Evolutionary conservation across 1,140 invertebrate species (phyloP), one percentile per base, ranked within the genome.

Genomic region (Orius insidiosus): DNA sequence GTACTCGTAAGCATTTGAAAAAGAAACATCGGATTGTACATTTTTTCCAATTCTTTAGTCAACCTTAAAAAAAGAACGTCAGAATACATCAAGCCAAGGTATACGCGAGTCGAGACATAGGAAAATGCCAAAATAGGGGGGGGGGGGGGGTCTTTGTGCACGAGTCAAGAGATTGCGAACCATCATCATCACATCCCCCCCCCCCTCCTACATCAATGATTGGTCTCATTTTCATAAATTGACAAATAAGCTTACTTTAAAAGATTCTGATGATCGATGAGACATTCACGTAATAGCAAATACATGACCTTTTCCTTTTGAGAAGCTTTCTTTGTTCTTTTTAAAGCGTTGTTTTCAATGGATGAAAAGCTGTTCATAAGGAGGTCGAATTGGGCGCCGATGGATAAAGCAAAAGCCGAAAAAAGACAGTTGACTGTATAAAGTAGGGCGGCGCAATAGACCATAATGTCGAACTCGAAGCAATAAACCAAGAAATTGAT

Each of bases 391-490:
- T 52, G 50, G 31, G 47, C 24, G 6, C 41, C 38, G 2, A 48
- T n/a, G 5, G 35, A 39, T 8, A 45, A 16, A 3, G 43, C 46
- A 9, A 48, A 35, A 11, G 43, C 42, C 5, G 42, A 48, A 32
- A 52, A 48, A 19, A 52, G 35, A 36, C 50, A 52, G 32, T 52
- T 52, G 38, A 52, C 50, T 10, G 37, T 45, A 18, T 45, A 52
- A 10, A 48, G 37, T 11, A 51, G 44, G 11, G 43, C 34, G n/a
- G 50, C 50, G 31, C 50, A 52, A 16, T 46, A 52, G 9, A 48
- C 37, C 50, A 52, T 52, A 11, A 52, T 44, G 38, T 43, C 15
- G 33, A 52, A 52, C 34, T 52, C 50, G 14, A 45, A 42, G 10
- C 48, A 13, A 24, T 52, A 52, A 10, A 52, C 35, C 9, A 41